These are phyloP conservation scores for Phaethornis superciliosus DNA, from an alignment of 2,113 vertebrate genomes.

Conservation along the genomic window DNA sequence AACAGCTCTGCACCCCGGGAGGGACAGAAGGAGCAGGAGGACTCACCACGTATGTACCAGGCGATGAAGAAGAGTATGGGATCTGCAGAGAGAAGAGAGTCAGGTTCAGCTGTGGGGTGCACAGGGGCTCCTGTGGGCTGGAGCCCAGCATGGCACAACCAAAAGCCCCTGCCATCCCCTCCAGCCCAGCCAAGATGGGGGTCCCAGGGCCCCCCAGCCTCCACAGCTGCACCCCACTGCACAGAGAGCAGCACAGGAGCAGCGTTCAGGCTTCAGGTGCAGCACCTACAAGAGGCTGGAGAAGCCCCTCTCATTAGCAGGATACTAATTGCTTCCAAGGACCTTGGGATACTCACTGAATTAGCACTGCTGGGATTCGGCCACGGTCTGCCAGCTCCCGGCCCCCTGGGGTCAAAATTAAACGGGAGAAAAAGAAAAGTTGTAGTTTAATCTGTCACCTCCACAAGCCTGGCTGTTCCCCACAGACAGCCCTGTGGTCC, in stretches of 20 bases:
- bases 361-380: conserved; percentile 97
- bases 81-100: conserved; percentile 81
- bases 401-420: conserved; percentile 82
- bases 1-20: not conserved
- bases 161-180: rapidly evolving
- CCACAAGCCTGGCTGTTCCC: not conserved
- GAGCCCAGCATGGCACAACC: not conserved
- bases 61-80: conserved; percentile 97
- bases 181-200: not conserved
- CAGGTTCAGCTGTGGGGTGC: not conserved
- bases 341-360: conserved; percentile 85
- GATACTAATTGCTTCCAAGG: not conserved
- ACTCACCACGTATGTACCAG: conserved; percentile 97
- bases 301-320: not conserved
- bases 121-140: rapidly evolving
- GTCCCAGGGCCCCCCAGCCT: not conserved
- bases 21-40: not conserved
- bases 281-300: not conserved
- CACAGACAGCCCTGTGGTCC: not conserved
- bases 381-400: conserved; percentile 94
- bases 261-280: not conserved
- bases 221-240: not conserved
- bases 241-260: not conserved
- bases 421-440: not conserved
- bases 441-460: not conserved